Base-by-base conservation (phyloP, 1,140 invertebrate genomes). In the Achatina immaculata region DNA sequence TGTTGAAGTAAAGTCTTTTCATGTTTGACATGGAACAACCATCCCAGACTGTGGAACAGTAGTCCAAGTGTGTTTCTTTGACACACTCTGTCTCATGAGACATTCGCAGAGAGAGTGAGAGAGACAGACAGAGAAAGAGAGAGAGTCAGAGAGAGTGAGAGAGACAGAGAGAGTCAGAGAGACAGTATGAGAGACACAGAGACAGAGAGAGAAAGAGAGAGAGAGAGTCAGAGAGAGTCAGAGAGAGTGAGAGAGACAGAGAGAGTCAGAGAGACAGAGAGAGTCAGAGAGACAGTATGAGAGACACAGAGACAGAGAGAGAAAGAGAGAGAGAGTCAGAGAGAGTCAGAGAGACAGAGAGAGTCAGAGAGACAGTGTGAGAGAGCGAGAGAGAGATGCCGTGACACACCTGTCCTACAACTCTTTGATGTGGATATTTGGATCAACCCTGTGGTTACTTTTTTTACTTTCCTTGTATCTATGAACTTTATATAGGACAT, bases 301-400 rank as follows among this genome's bases (percentile, higher is more conserved):
- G n/a, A n/a, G n/a, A n/a, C n/a, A n/a, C n/a, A n/a, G n/a, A n/a
- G 16, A 40, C 11, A 38, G 78, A 45, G 48, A 43, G 68, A 80
- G 69, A 55, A 40, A 48, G 51, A 73, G 24, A 73, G 66, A 80
- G 66, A 80, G 58, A 68, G 77, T 68, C 58, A 68, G 62, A 73
- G 69, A 73, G 68, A 73, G 69, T 28, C 6, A 68, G 45, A 51
- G 45, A 34, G 28, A 66, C 45, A 80, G 69, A 73, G 68, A 73
- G 78, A 73, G 69, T 73, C 9, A 73, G 69, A 72, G 48, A 72
- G 78, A 80, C 11, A 51, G 48, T 14, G 48, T 14, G 48, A 51
- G 24, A 51, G 48, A 51, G 48, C 11, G 48, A 51, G 48, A 51
- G 48, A 51, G 48, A 51, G 24, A 51, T 11, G 24, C 11, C 11